These are phyloP conservation scores for Centruroides sculpturatus DNA, from an alignment of 1,140 invertebrate genomes.

Conservation along the genomic window DNA sequence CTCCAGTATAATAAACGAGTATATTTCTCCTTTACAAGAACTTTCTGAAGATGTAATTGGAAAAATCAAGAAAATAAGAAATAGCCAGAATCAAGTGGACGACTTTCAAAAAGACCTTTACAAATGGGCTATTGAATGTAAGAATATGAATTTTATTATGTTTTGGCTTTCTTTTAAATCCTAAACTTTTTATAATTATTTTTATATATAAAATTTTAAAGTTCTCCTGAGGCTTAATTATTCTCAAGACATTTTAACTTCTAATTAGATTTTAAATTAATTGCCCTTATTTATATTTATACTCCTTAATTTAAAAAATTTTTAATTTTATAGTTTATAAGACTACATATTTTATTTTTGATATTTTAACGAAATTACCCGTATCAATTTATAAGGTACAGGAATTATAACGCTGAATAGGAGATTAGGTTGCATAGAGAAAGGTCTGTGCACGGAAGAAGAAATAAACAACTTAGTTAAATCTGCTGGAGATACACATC, in stretches of 20 bases:
- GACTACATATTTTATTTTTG: too few species aligned
- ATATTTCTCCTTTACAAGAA: constrained; percentile 44
- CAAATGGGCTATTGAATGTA: constrained; percentile 24
- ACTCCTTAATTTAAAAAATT: too few species aligned
- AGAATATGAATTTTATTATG: constrained; percentile 20
- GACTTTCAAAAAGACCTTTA: constrained; percentile 21
- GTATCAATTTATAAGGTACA: constrained; percentile 16
- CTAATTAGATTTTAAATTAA: too few species aligned
- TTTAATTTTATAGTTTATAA: too few species aligned
- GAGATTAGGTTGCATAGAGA: constrained; percentile 17
- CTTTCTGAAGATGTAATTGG: constrained; percentile 48
- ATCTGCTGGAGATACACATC: constrained; percentile 53
- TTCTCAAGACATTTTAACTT: too few species aligned
- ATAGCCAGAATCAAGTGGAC: constrained; percentile 2
- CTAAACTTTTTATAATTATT: too few species aligned
- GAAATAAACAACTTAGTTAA: constrained; percentile 49
- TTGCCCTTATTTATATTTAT: too few species aligned
- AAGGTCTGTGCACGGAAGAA: constrained; percentile 11
- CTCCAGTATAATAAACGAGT: constrained; percentile 47
- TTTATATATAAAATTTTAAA: too few species aligned
- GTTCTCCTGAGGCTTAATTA: too few species aligned
- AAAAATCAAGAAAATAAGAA: constrained; percentile 10
- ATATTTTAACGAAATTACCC: neutral
- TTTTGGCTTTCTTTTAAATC: too few species aligned
- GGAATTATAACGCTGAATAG: constrained; percentile 24